Evolutionary conservation across 1,140 invertebrate genomes (phyloP).

Genomic region (Procambarus virginalis): DNA sequence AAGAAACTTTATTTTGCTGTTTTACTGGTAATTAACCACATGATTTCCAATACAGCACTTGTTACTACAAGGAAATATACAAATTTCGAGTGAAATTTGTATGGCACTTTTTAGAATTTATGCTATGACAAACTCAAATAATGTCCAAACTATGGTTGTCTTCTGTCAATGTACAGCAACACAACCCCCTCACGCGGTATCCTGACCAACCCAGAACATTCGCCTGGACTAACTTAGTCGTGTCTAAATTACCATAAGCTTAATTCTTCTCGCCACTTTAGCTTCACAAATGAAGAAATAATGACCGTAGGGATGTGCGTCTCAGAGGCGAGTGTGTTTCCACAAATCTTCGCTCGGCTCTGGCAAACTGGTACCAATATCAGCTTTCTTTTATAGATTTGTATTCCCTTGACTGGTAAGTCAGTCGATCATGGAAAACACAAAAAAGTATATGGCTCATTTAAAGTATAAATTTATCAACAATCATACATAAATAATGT

Average conservation of each 20-base stretch:
- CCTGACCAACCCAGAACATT: neutral
- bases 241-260: neutral
- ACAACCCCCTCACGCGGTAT: neutral
- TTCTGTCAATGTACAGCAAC: neutral
- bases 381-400: no score
- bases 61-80: neutral
- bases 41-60: neutral
- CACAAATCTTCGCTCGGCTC: neutral
- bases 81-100: neutral
- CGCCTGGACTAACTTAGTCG: neutral
- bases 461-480: no score
- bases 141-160: neutral
- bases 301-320: neutral
- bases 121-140: neutral
- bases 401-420: no score
- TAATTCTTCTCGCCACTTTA: slow-evolving; percentile 1
- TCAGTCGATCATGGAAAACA: no score
- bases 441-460: no score
- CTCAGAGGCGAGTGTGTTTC: neutral
- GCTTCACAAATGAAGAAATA: neutral
- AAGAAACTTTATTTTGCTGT: no score
- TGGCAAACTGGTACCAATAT: no score
- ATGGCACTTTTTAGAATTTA: neutral
- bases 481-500: no score
- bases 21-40: neutral